Conservation (phyloP, 2,888 invertebrate species). For the Tenthredo distinguenda region DNA sequence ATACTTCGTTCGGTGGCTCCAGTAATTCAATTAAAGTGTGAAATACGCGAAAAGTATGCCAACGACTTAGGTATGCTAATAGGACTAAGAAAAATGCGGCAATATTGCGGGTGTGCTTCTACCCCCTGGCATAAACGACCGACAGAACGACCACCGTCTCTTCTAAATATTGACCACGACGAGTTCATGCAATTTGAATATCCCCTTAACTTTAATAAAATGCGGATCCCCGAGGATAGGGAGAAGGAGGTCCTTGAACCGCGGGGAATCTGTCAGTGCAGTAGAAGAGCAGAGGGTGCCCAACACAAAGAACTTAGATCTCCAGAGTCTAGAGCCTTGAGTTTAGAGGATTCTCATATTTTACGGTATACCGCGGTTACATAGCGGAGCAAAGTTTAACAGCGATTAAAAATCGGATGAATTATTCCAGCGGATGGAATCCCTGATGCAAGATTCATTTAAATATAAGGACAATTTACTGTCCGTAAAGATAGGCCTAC, state of each 20-base stretch:
- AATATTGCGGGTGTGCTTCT: neutral
- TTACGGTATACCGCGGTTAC: neutral
- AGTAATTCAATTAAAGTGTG: constrained; percentile 28
- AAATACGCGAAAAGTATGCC: constrained; percentile 33
- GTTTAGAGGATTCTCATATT: constrained; percentile 23
- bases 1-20: neutral
- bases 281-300: constrained; percentile 53
- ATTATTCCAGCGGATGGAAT: neutral
- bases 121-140: constrained; percentile 1
- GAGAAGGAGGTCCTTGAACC: constrained; percentile 59
- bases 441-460: neutral
- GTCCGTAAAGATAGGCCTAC: neutral
- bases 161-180: constrained; percentile 48
- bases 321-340: constrained; percentile 30
- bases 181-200: constrained; percentile 50
- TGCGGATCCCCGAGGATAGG: constrained; percentile 41
- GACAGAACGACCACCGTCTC: constrained; percentile 2
- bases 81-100: neutral
- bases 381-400: neutral
- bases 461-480: neutral
- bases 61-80: constrained; percentile 31
- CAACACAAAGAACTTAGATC: constrained; percentile 40
- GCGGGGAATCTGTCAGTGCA: constrained; percentile 59
- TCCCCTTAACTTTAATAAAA: constrained; percentile 50
- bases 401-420: constrained; percentile 16